A percentile compares a stretch with the other conserved stretches of the same genome.
phyloP scores from a whole-genome alignment of 2,888 invertebrate species.

The Andrena bucephala region DNA sequence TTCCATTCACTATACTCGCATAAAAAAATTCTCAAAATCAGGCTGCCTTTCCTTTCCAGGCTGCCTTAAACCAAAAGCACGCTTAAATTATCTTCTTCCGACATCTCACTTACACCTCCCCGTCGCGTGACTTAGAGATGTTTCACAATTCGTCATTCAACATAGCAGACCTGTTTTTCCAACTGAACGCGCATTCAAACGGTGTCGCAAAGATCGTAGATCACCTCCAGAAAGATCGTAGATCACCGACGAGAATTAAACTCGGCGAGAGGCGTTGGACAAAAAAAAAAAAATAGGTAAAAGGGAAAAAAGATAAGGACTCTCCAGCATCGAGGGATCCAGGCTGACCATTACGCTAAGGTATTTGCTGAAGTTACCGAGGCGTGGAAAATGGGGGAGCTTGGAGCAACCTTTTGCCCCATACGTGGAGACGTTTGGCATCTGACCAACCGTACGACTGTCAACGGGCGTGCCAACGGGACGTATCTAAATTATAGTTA shows the following conservation, averaged over 20 bases:
- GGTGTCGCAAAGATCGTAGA: constrained; percentile 11
- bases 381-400: constrained; percentile 58
- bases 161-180: background rate
- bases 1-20: no score
- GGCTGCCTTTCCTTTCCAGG: no score
- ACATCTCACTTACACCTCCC: background rate
- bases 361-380: constrained; percentile 52
- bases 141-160: background rate
- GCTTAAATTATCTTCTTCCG: background rate
- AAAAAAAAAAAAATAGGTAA: background rate
- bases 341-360: constrained; percentile 43
- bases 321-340: constrained; percentile 23
- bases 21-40: no score
- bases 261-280: background rate
- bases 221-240: constrained; percentile 20
- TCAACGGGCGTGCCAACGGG: constrained; percentile 77
- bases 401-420: constrained; percentile 50
- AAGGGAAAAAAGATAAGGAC: background rate
- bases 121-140: background rate
- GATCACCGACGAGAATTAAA: constrained; percentile 29
- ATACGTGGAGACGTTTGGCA: constrained; percentile 69
- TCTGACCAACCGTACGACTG: constrained; percentile 69
- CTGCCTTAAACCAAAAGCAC: background rate
- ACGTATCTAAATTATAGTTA: constrained; percentile 80
- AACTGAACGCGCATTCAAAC: constrained; percentile 2